Percentiles rank a stretch among this genome's conserved stretches.
Evolutionary conservation across 2,797 vertebrate species (phyloP).

Genomic region (Chromobotia macracanthus): DNA sequence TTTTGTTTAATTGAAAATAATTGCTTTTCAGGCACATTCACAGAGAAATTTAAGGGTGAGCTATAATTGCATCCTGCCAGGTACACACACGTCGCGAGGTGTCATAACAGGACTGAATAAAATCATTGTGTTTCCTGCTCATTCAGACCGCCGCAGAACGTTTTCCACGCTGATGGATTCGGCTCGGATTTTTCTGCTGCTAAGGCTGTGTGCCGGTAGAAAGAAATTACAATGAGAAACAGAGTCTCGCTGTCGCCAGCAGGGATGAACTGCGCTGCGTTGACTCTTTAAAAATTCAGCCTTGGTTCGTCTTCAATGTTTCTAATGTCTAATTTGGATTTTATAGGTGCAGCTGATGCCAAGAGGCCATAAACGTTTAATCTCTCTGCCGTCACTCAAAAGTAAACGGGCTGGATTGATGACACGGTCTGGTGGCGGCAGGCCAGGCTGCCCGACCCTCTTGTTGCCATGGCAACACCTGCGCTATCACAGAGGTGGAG

Average conservation of each 20-base stretch:
- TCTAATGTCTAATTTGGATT: conserved; percentile 31
- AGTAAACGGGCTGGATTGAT: conserved; percentile 15
- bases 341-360: conserved; percentile 58
- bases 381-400: conserved; percentile 28
- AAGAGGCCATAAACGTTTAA: conserved; percentile 31
- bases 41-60: conserved; percentile 35
- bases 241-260: neutral
- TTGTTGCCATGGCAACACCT: conserved; percentile 78
- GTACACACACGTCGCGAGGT: conserved; percentile 30
- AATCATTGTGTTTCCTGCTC: conserved; percentile 30
- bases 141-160: neutral
- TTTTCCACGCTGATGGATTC: neutral
- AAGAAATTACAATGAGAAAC: conserved; percentile 10
- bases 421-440: conserved; percentile 54
- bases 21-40: neutral
- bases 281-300: neutral
- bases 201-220: neutral
- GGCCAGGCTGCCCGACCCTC: conserved; percentile 67
- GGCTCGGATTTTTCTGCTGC: neutral
- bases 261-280: neutral
- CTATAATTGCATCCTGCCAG: conserved; percentile 35
- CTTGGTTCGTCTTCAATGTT: conserved; percentile 24
- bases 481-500: conserved; percentile 15
- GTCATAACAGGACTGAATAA: conserved; percentile 18
- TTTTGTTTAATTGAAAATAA: neutral